Conservation (phyloP, 2,113 vertebrate species). For the Alectura lathami region DNA sequence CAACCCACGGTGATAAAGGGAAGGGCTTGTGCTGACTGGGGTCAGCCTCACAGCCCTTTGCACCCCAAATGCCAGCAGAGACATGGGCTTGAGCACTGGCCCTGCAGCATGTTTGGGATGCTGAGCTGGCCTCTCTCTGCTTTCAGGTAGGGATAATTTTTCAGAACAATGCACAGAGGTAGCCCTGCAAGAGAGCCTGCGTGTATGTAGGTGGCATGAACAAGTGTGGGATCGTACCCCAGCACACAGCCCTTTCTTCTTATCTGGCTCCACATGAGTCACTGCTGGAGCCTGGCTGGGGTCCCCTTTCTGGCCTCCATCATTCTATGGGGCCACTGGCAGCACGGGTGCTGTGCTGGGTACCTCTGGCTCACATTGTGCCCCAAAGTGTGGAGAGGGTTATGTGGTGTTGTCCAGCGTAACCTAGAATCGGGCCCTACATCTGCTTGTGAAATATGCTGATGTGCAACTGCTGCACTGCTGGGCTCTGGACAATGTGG, state of each 20-base stretch:
- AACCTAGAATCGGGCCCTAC: neutral
- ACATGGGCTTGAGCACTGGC: neutral
- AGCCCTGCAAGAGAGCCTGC: neutral
- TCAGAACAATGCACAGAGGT: neutral
- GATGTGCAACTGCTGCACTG: accelerated
- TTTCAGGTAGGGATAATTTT: neutral
- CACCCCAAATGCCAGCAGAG: neutral
- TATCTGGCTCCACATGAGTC: neutral
- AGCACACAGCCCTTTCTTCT: accelerated
- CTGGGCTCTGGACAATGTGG: accelerated
- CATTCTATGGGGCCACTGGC: accelerated
- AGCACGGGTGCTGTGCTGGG: neutral
- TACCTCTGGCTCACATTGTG: accelerated
- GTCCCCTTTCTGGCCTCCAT: accelerated
- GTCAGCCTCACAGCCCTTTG: neutral
- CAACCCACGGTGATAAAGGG: neutral
- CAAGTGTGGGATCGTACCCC: accelerated
- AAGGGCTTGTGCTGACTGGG: neutral
- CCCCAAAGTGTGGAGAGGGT: accelerated
- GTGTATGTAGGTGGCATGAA: neutral
- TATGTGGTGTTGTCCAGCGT: accelerated
- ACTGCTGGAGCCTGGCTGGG: accelerated
- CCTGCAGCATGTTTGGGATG: neutral
- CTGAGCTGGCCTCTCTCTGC: accelerated
- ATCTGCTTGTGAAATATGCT: neutral